A percentile compares a stretch with the other conserved stretches of the same genome.
These are phyloP conservation scores for Tauraco erythrolophus DNA, from an alignment of 2,113 vertebrate species.

Conservation along the genomic window DNA sequence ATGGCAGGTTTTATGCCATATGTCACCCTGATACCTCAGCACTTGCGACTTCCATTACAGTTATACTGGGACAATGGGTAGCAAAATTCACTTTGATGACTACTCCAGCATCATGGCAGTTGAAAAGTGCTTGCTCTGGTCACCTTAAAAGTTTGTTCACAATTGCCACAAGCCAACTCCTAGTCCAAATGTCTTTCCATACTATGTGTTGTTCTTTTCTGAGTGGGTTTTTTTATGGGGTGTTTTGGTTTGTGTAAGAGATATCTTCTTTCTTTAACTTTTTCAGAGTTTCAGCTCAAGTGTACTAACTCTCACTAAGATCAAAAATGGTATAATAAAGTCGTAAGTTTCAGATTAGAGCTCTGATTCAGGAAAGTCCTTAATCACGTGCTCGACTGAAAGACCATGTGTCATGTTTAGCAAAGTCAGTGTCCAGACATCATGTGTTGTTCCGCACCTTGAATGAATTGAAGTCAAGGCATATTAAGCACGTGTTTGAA, in stretches of 20 bases:
- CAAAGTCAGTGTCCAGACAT: background rate
- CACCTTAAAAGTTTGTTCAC: background rate
- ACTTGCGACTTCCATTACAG: background rate
- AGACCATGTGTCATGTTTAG: background rate
- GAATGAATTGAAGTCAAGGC: background rate
- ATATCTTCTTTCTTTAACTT: background rate
- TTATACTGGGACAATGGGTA: background rate
- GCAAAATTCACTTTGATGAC: background rate
- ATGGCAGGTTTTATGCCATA: background rate
- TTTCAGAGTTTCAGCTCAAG: background rate
- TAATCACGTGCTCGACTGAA: background rate
- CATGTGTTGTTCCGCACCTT: background rate
- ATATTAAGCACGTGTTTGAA: background rate
- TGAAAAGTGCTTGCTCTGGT: background rate
- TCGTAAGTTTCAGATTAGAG: background rate
- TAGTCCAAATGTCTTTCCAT: background rate
- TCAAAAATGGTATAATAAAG: background rate
- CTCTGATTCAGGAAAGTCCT: background rate
- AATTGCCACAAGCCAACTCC: background rate
- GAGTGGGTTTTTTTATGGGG: accelerated
- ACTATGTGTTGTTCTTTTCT: background rate
- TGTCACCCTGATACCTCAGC: background rate
- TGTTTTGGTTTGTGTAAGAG: background rate
- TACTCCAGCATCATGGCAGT: background rate
- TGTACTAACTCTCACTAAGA: background rate